These are phyloP conservation scores for Cheilinus undulatus DNA, from an alignment of 2,113 vertebrate genomes.

Conservation along the genomic window DNA sequence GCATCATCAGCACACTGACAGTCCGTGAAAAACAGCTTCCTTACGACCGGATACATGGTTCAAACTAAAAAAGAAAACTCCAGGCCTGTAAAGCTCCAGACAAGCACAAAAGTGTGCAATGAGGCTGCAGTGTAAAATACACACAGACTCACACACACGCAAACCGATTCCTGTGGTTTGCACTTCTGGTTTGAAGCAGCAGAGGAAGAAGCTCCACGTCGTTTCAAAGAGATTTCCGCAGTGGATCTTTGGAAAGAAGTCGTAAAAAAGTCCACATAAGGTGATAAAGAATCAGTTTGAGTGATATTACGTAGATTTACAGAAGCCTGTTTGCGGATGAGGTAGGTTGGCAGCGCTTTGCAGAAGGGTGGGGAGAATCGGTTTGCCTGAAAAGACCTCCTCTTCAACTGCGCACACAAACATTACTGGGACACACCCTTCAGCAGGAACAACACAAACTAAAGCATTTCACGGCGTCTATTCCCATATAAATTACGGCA, in stretches of 20 bases:
- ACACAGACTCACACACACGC: background rate
- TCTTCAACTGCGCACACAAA: conserved; percentile 29
- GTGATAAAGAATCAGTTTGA: background rate
- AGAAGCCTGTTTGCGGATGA: conserved; percentile 1
- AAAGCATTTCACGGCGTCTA: background rate
- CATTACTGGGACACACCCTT: conserved; percentile 70
- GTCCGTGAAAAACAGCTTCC: conserved; percentile 74
- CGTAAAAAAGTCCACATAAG: background rate
- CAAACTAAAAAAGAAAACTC: background rate
- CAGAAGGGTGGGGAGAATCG: conserved; percentile 38
- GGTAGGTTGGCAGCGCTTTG: conserved; percentile 13
- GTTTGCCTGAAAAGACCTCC: conserved; percentile 43
- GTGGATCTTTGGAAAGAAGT: background rate
- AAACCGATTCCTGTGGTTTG: conserved; percentile 27
- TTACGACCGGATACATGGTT: conserved; percentile 66
- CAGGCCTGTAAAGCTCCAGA: conserved; percentile 8
- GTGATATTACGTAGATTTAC: background rate
- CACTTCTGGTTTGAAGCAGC: conserved; percentile 48
- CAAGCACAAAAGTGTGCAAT: background rate
- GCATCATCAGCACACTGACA: conserved; percentile 79
- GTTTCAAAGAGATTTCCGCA: conserved; percentile 10
- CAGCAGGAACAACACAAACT: background rate
- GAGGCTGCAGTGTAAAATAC: background rate
- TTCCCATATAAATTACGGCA: background rate
- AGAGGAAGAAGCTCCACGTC: background rate